Evolutionary conservation across 1,140 invertebrate genomes (phyloP), one percentile per base, ranked within the genome.

Genomic region (Pristionchus pacificus): DNA sequence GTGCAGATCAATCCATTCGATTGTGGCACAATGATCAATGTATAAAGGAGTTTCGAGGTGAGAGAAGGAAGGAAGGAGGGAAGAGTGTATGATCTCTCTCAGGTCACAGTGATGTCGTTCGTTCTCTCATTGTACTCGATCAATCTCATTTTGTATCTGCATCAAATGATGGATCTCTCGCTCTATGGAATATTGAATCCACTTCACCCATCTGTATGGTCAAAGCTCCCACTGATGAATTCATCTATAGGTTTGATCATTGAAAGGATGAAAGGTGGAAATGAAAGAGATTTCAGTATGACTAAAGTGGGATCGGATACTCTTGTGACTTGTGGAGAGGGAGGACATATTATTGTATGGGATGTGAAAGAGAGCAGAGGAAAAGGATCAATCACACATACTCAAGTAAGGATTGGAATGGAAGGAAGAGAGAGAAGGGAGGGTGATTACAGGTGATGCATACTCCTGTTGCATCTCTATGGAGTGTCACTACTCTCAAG

Each of bases 81-180:
- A 49, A 49, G 6, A 6, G 19, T 49, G 38, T 10, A 49, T 49
- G 38, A 49, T 49, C 19, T 70, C 60, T 88, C 66, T 79, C 86
- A 87, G 93, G 90, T 10, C 94, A 97, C 82, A 91, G 89, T 33
- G 94, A 97, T 82, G 95, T 93, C 87, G 92, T 97, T 0, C 86
- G 95, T 82, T 90, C 88, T 58, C 79, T 97, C 57, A 87, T 88
- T 1, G 87, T 89, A 1, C 82, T 93, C 1, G 88, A 87, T 64
- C 85, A 88, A 28, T 86, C 89, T 30, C 88, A 90, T 60, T 91
- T 96, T 83, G 81, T 95, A 19, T 94, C 92, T 33, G 93, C 91
- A 81, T 89, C 91, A 27, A 98, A 97, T 85, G 95, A 98, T 88
- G 90, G 90, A 0, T 88, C 90, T 2, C 87, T 97, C 19, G 88